A percentile compares a stretch with the other conserved stretches of the same genome.
phyloP scores from a whole-genome alignment of 2,888 invertebrate genomes.

The Anorthoa munda region DNA sequence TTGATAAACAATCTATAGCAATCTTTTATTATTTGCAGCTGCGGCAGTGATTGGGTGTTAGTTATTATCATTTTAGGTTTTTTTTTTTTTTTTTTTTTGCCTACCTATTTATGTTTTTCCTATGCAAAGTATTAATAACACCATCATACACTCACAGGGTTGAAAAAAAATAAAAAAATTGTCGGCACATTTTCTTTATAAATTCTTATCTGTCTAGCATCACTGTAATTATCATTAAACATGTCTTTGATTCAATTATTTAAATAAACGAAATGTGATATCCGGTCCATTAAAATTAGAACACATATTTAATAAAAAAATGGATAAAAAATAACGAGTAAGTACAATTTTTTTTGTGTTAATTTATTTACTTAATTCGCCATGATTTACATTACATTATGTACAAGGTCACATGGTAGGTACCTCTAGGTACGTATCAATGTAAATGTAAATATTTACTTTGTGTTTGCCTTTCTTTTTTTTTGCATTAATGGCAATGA shows the following conservation, averaged over 20 bases:
- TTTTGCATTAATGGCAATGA: constrained; percentile 23
- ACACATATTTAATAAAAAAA: background rate
- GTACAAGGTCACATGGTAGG: constrained; percentile 35
- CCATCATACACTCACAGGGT: background rate
- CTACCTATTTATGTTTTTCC: background rate
- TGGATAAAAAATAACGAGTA: constrained; percentile 7
- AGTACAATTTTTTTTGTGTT: constrained; percentile 28
- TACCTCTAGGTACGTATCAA: background rate
- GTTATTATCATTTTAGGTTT: background rate
- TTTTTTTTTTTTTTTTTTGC: too few species aligned
- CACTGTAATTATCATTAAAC: background rate
- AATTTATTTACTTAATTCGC: constrained; percentile 38
- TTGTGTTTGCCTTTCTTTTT: constrained; percentile 35
- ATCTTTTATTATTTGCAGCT: constrained; percentile 22
- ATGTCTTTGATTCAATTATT: background rate
- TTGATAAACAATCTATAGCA: constrained; percentile 19
- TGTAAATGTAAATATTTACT: constrained; percentile 30
- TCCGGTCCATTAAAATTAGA: background rate
- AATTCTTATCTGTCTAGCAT: background rate
- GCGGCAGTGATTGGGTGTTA: background rate
- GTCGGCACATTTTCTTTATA: background rate
- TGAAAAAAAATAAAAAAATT: too few species aligned
- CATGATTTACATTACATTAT: constrained; percentile 44
- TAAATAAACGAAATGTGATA: background rate
- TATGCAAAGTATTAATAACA: background rate